Evolutionary conservation across 1,140 invertebrate species (phyloP).

Genomic region (Orussus abietinus): DNA sequence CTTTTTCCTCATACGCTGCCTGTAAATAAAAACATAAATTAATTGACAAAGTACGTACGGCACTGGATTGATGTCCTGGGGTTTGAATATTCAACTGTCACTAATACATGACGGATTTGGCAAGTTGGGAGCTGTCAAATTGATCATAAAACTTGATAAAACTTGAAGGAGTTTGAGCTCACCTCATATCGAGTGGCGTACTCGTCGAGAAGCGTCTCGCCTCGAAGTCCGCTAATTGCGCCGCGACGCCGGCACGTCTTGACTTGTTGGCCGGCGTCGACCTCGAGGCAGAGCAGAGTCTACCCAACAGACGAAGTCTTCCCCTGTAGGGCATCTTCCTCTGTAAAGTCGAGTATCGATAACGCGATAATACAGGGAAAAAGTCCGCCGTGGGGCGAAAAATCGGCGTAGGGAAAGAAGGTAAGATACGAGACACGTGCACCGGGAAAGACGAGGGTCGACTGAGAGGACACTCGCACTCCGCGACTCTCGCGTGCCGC

Average conservation of each 20-base stretch:
- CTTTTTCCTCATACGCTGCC: no score
- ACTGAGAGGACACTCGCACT: conserved; percentile 18
- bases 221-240: no score
- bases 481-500: conserved; percentile 1
- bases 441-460: conserved; percentile 18
- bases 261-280: background rate
- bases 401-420: no score
- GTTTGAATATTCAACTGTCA: no score
- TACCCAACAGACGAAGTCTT: conserved; percentile 33
- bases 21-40: no score
- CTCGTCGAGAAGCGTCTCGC: conserved; percentile 41
- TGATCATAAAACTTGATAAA: no score
- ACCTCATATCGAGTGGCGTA: conserved; percentile 43
- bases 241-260: background rate
- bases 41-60: no score
- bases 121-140: no score
- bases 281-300: conserved; percentile 2
- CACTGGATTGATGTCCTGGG: no score
- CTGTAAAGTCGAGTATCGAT: no score
- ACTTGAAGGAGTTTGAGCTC: conserved; percentile 15
- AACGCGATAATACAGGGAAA: conserved; percentile 5
- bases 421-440: conserved; percentile 8
- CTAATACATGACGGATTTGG: no score
- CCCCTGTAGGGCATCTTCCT: conserved; percentile 36
- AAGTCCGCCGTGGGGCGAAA: background rate